phyloP scores from a whole-genome alignment of 2,797 vertebrate species.

The Macropus fuliginosus region DNA sequence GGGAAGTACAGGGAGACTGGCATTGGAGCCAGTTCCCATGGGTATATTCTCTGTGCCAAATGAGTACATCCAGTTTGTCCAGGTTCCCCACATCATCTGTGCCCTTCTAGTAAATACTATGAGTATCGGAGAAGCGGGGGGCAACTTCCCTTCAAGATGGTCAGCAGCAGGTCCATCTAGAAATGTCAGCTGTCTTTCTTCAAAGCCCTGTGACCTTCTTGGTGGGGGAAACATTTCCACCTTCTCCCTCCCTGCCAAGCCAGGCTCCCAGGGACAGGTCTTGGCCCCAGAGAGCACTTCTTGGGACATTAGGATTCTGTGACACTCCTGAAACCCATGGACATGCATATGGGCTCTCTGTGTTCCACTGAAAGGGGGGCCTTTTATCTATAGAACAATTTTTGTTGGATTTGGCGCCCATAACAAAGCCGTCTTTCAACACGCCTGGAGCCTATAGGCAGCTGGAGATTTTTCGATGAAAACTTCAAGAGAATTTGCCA shows the following conservation, averaged over 20 bases:
- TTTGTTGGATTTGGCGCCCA: constrained; percentile 63
- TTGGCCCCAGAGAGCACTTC: accelerated
- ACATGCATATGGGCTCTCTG: not conserved
- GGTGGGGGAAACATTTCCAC: not conserved
- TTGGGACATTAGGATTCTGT: not conserved
- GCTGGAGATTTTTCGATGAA: constrained; percentile 72
- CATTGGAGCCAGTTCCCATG: not conserved
- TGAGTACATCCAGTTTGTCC: not conserved
- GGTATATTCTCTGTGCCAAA: not conserved
- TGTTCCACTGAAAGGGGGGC: constrained; percentile 54
- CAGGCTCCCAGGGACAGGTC: not conserved
- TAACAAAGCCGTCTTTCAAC: constrained; percentile 77
- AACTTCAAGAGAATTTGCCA: constrained; percentile 75
- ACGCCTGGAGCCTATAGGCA: constrained; percentile 54
- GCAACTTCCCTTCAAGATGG: accelerated
- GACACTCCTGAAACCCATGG: not conserved
- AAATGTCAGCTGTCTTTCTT: not conserved
- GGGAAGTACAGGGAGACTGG: not conserved
- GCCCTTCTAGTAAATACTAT: not conserved
- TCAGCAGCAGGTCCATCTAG: not conserved
- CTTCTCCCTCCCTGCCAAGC: not conserved
- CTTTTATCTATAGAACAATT: constrained; percentile 62
- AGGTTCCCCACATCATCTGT: not conserved
- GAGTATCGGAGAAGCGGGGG: not conserved
- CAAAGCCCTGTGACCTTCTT: not conserved